phyloP scores from a whole-genome alignment of 2,888 invertebrate genomes.

The Spisula solida region DNA sequence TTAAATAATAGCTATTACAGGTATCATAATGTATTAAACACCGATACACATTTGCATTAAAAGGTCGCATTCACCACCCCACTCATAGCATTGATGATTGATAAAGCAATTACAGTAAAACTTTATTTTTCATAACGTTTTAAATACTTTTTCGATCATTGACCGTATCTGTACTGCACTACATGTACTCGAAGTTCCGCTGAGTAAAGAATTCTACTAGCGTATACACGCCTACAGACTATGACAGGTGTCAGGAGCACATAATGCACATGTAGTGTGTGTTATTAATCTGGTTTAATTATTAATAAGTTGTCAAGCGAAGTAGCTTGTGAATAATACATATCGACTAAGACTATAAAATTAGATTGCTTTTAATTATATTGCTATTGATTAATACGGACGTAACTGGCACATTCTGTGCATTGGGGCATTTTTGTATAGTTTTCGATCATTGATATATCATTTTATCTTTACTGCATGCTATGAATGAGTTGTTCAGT shows the following conservation, averaged over 20 bases:
- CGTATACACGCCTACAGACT: too few relatives aligned
- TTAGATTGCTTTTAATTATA: neutral
- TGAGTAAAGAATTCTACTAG: too few relatives aligned
- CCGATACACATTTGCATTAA: too few relatives aligned
- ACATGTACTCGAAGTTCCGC: too few relatives aligned
- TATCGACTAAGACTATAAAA: neutral
- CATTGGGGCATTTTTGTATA: neutral
- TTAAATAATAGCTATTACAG: too few relatives aligned
- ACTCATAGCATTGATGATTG: too few relatives aligned
- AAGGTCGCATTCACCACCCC: too few relatives aligned
- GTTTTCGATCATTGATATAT: neutral
- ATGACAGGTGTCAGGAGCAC: neutral
- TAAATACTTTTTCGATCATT: too few relatives aligned
- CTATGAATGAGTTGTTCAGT: neutral
- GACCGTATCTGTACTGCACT: too few relatives aligned
- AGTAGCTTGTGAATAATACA: slow-evolving; percentile 3
- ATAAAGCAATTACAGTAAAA: too few relatives aligned
- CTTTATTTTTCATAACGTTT: too few relatives aligned
- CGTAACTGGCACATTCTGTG: neutral
- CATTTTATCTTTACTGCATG: neutral
- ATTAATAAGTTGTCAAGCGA: slow-evolving; percentile 8
- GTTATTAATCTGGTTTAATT: neutral
- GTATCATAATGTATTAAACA: too few relatives aligned
- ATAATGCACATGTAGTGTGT: neutral
- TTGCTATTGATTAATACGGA: slow-evolving; percentile 1